Conservation (phyloP, 2,113 vertebrate genomes). For the Leptobrachium ailaonicum region DNA sequence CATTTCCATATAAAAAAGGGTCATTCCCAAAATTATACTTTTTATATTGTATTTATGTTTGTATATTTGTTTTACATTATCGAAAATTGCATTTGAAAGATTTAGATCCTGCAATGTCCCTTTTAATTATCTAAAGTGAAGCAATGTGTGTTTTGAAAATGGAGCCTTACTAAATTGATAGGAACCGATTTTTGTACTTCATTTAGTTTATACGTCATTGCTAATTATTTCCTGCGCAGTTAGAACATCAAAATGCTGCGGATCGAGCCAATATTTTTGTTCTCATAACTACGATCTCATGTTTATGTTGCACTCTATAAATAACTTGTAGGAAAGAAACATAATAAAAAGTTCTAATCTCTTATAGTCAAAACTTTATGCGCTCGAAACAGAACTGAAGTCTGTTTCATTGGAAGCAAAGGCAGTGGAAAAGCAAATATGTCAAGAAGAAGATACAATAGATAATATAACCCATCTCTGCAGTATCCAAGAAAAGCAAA, state of each 20-base stretch:
- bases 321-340: not conserved
- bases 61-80: no score
- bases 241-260: not conserved
- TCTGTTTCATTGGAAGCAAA: slow-evolving; percentile 61
- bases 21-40: no score
- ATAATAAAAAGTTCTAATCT: slow-evolving; percentile 45
- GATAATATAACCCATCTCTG: slow-evolving; percentile 58
- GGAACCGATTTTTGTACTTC: no score
- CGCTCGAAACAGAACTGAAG: slow-evolving; percentile 65
- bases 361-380: slow-evolving; percentile 65
- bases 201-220: not conserved
- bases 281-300: not conserved
- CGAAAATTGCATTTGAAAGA: no score
- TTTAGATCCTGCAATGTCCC: no score
- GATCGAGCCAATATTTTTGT: not conserved
- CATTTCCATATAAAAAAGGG: no score
- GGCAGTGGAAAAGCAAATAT: slow-evolving; percentile 62
- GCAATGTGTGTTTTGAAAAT: no score
- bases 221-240: not conserved
- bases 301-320: not conserved
- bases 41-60: no score
- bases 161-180: no score
- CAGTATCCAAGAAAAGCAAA: slow-evolving; percentile 62
- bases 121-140: no score
- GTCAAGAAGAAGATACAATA: slow-evolving; percentile 62